Conservation (phyloP, 2,797 vertebrate species). For the Sebastolobus altivelis region DNA sequence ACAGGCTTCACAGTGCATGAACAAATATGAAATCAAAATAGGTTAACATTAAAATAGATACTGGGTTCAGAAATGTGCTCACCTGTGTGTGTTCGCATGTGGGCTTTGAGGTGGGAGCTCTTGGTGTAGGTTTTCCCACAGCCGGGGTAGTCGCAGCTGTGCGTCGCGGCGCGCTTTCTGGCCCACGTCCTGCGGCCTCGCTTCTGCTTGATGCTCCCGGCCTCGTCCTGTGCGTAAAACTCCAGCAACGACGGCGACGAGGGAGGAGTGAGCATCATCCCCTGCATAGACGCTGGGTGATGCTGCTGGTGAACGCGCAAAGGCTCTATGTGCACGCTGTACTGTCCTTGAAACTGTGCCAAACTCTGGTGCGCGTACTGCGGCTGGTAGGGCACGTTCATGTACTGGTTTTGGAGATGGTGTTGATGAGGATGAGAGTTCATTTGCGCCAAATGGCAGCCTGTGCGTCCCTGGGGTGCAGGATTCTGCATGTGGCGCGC, state of each 20-base stretch:
- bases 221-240: slow-evolving; percentile 87
- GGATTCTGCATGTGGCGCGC: slow-evolving; percentile 66
- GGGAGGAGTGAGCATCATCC: slow-evolving; percentile 90
- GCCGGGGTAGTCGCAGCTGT: slow-evolving; percentile 93
- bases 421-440: slow-evolving; percentile 55
- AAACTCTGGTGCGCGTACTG: slow-evolving; percentile 73
- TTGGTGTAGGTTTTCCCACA: slow-evolving; percentile 97
- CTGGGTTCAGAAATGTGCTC: slow-evolving; percentile 39
- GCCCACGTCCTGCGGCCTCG: slow-evolving; percentile 91
- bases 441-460: slow-evolving; percentile 73
- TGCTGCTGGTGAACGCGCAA: slow-evolving; percentile 82
- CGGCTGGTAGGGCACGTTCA: slow-evolving; percentile 70
- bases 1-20: background rate
- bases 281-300: slow-evolving; percentile 82
- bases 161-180: slow-evolving; percentile 92
- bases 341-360: slow-evolving; percentile 88
- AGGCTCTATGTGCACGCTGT: slow-evolving; percentile 85
- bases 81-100: slow-evolving; percentile 96
- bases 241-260: slow-evolving; percentile 91
- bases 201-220: slow-evolving; percentile 84
- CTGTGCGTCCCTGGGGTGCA: slow-evolving; percentile 58
- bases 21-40: background rate
- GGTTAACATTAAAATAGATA: background rate
- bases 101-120: slow-evolving; percentile 94
- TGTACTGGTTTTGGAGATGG: slow-evolving; percentile 71